Evolutionary conservation across 2,797 vertebrate genomes (phyloP).

Genomic region (Rhincodon typus): DNA sequence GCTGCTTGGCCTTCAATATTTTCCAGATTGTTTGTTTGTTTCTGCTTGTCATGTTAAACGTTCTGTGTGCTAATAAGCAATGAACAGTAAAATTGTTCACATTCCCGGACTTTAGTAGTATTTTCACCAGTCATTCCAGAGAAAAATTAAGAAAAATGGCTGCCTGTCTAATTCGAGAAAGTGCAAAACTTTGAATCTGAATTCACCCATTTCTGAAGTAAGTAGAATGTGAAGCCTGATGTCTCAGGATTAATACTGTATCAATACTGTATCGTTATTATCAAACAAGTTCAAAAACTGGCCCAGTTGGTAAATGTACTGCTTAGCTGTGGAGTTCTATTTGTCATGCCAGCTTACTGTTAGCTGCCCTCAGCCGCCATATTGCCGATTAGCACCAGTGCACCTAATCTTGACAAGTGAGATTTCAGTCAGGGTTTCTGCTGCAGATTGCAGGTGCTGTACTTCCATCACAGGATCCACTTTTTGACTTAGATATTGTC

Average conservation of each 20-base stretch:
- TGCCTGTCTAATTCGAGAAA: not conserved
- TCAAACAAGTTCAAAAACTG: not conserved
- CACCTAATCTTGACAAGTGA: not conserved
- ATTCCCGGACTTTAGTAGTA: not conserved
- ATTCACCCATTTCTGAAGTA: not conserved
- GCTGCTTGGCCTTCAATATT: not conserved
- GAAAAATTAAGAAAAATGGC: not conserved
- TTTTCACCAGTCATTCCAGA: not conserved
- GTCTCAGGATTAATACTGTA: not conserved
- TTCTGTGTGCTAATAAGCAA: not conserved
- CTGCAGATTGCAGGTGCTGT: not conserved
- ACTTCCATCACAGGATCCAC: not conserved
- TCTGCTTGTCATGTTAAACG: not conserved
- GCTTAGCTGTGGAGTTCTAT: not conserved
- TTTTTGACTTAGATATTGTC: not conserved
- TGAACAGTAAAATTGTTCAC: not conserved
- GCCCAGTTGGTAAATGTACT: not conserved
- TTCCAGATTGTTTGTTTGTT: not conserved
- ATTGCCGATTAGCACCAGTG: not conserved
- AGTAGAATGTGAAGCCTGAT: not conserved
- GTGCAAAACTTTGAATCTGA: not conserved
- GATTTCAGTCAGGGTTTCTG: not conserved
- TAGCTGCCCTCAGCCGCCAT: not conserved
- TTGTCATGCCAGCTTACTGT: not conserved
- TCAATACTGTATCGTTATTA: not conserved